phyloP scores from a whole-genome alignment of 1,140 invertebrate species.

The Brachionus sp. region DNA sequence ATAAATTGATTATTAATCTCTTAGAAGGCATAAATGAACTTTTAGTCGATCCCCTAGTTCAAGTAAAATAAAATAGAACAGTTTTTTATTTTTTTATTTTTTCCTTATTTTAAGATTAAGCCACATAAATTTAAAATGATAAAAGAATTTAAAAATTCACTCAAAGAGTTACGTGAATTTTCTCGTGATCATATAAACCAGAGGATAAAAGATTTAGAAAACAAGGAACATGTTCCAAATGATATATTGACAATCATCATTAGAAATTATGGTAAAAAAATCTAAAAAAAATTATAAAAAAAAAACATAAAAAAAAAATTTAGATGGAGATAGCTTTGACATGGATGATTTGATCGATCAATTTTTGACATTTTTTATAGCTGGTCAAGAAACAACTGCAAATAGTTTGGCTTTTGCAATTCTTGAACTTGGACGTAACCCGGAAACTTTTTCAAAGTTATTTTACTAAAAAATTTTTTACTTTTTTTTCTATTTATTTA shows the following conservation, averaged over 20 bases:
- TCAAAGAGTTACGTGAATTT: neutral
- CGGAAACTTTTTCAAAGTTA: conserved; percentile 11
- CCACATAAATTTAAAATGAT: neutral
- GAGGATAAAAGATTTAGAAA: neutral
- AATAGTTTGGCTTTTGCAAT: conserved; percentile 12
- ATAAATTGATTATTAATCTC: neutral
- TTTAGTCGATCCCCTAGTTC: neutral
- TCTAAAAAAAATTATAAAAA: neutral
- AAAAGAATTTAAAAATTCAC: neutral
- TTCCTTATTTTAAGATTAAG: neutral
- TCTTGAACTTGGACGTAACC: conserved; percentile 23
- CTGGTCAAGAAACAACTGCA: conserved; percentile 37
- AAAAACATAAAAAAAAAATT: neutral
- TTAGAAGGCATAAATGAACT: neutral
- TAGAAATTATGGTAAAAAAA: neutral
- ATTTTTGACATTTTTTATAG: conserved; percentile 45
- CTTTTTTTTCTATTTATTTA: neutral
- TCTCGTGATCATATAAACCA: neutral
- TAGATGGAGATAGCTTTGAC: neutral
- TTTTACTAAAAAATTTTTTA: neutral
- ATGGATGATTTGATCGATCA: conserved; percentile 34
- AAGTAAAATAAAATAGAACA: neutral
- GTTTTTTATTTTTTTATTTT: neutral
- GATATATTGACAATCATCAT: conserved; percentile 33
- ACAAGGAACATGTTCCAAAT: neutral